Percentiles rank a stretch among this genome's conserved stretches.
Conservation (phyloP, 2,888 invertebrate genomes). For the Timema podura region DNA sequence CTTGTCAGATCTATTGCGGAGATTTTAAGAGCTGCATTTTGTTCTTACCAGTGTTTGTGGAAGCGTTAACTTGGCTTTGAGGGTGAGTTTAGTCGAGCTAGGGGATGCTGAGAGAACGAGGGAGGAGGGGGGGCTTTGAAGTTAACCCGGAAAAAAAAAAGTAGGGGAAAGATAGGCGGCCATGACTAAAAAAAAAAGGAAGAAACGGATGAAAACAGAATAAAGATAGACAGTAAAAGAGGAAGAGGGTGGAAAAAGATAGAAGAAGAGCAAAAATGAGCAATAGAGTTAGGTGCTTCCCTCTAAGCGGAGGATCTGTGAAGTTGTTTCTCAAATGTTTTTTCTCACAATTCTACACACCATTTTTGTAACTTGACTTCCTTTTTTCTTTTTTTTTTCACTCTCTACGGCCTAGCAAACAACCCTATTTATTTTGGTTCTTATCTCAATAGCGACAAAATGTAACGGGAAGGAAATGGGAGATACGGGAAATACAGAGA, state of each 20-base stretch:
- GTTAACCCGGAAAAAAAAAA: not conserved
- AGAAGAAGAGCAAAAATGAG: constrained; percentile 13
- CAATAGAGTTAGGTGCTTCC: constrained; percentile 25
- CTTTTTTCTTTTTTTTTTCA: not conserved
- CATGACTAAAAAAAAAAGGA: not conserved
- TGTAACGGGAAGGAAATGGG: too few species aligned
- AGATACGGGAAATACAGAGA: too few species aligned
- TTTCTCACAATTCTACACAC: constrained; percentile 18
- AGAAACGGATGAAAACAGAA: not conserved
- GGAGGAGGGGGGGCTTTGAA: too few species aligned
- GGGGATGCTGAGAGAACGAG: not conserved
- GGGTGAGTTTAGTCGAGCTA: not conserved
- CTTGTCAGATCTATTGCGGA: too few species aligned
- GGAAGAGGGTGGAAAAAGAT: not conserved
- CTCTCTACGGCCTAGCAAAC: constrained; percentile 10
- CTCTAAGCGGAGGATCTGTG: constrained; percentile 24
- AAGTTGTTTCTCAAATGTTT: constrained; percentile 24
- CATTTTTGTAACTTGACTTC: constrained; percentile 11
- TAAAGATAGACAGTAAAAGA: not conserved
- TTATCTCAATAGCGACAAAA: not conserved
- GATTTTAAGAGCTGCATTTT: not conserved
- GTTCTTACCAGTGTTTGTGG: not conserved
- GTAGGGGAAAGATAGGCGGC: not conserved
- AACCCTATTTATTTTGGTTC: constrained; percentile 1
- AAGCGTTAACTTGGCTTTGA: not conserved